Evolutionary conservation across 2,113 vertebrate species (phyloP), one percentile per base, ranked within the genome.

Genomic region (Podocnemis expansa): DNA sequence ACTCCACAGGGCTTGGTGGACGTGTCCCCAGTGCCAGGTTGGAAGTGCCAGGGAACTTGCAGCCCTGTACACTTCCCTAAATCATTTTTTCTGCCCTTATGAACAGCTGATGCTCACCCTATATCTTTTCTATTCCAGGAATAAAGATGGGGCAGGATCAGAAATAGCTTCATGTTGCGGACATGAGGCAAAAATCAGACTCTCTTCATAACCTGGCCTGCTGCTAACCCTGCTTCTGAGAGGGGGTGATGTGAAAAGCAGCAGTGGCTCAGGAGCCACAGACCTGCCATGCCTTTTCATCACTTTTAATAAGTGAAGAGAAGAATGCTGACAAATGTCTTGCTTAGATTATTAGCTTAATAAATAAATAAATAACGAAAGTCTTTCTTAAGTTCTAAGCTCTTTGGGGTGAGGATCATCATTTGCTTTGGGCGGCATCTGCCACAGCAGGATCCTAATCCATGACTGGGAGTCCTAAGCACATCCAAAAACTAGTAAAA

Each of bases 171-270:
- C 3, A 1, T 51, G 3, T 11, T 83, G 8, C 83, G 56, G 1
- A n/a, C 0, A 0, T 10, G 55, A 45, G 43, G 49, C n/a, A 51
- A 16, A 91, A 70, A 31, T 27, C 6, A 78, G 34, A 14, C 3
- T 2, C 0, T 0, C 2, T 55, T n/a, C 17, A 51, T 56, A 9
- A 19, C 75, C 8, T 56, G 49, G 58, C 9, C 45, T 63, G n/a
- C 47, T 11, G 22, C 25, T 4, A 1, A 2, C 1, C 6, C 2
- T 5, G 25, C 2, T 6, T 89, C 79, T 51, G 24, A 24, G 5
- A 63, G 9, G 7, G 21, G 83, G 31, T 8, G 29, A 29, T n/a
- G 1, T n/a, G 51, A 90, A 45, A 85, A 75, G 75, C 0, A 3
- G 17, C 49, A 90, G 38, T 58, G 11, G 2, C 3, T 84, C 41